Evolutionary conservation across 2,888 invertebrate genomes (phyloP), one percentile per base, ranked within the genome.

Genomic region (Prosapia bicincta): DNA sequence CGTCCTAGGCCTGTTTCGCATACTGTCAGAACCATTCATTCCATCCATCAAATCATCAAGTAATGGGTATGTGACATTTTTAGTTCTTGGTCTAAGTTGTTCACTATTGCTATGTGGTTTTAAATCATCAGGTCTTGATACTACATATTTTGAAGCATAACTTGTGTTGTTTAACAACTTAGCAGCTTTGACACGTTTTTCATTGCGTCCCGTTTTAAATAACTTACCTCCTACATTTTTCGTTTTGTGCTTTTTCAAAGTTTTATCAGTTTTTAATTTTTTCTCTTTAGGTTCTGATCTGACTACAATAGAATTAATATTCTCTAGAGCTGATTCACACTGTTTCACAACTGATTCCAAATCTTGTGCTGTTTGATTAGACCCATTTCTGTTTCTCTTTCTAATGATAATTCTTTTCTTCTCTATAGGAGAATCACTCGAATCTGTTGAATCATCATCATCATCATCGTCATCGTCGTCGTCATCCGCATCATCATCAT

Each of bases 1-100:
- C 65, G 89, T 90, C 75, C 90, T 85, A 0, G 91, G 89, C 10
- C 89, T 75, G 26, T 78, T 80, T 15, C 80, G 76, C 15, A 72
- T 54, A 0, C 76, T 69, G 66, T 75, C 78, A 6, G 71, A 69
- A 43, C 75, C 77, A 65, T 72, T 77, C 28, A 75, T 38, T 28
- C 78, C 83, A 73, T 83, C 83, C 28, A 83, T 81, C 54, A 81
- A 81, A 2, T 84, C 83, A 79, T 84, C 83, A 0, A 71, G 65
- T 0, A 65, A 54, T 9, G 73, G 68, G 24, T 26, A 66, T 7
- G 71, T 74, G n/a, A 78, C 73, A 28, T 71, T 74, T 71, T 76
- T 73, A 66, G 73, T 66, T 28, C 67, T n/a, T 23, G 30, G 74
- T 23, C 75, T 38, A 26, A 32, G 72, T 15, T 30, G 68, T 30